Evolutionary conservation across 2,888 invertebrate species (phyloP).

Genomic region (Leptura quadrifasciata): DNA sequence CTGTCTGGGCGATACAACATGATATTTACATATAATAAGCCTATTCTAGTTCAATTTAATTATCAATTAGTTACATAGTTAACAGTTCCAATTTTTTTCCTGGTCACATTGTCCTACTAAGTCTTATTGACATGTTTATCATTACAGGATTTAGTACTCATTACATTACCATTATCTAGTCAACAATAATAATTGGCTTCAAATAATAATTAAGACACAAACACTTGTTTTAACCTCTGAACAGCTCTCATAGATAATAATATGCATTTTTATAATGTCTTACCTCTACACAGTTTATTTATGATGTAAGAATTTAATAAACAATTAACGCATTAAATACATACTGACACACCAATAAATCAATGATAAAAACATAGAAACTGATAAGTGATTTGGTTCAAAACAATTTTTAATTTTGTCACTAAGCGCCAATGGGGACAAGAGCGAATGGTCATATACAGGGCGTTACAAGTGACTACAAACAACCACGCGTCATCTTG

Average conservation of each 20-base stretch:
- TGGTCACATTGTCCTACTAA: too few species aligned
- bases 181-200: neutral
- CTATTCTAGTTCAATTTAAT: too few species aligned
- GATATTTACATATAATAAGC: too few species aligned
- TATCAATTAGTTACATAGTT: too few species aligned
- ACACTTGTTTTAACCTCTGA: slow-evolving; percentile 7
- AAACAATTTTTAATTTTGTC: slow-evolving; percentile 9
- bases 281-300: neutral
- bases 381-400: slow-evolving; percentile 10
- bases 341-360: slow-evolving; percentile 7
- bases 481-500: too few species aligned
- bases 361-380: slow-evolving; percentile 14
- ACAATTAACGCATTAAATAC: slow-evolving; percentile 3
- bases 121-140: neutral
- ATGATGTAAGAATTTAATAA: slow-evolving; percentile 24
- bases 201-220: slow-evolving; percentile 1
- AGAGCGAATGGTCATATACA: neutral
- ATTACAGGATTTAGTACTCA: neutral
- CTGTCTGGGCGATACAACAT: too few species aligned
- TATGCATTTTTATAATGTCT: slow-evolving; percentile 9
- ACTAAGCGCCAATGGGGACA: slow-evolving; percentile 4
- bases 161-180: neutral
- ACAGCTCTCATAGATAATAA: neutral
- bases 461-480: neutral
- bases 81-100: too few species aligned